Evolutionary conservation across 23 tunicate species (phyloP).

Genomic region (Pegea sp.): DNA sequence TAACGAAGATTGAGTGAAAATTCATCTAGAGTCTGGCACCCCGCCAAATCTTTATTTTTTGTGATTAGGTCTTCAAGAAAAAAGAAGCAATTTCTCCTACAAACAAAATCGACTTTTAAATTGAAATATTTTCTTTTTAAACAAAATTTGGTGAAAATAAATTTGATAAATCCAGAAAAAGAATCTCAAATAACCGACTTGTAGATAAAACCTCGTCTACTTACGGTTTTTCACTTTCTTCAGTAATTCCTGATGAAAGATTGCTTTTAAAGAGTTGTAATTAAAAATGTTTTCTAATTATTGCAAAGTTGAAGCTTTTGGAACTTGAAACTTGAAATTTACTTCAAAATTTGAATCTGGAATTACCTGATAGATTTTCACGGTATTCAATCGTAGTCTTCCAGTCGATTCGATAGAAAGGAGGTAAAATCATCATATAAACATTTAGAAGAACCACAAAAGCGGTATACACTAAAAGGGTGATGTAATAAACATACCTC

Average conservation of each 20-base stretch:
- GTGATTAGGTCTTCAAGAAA: not conserved
- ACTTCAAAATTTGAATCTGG: not conserved
- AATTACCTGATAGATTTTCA: not conserved
- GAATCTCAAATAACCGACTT: too few species aligned
- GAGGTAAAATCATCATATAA: constrained; percentile 71
- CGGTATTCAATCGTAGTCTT: constrained; percentile 10
- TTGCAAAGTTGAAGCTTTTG: too few species aligned
- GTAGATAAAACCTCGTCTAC: too few species aligned
- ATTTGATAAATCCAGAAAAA: too few species aligned
- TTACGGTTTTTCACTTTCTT: too few species aligned
- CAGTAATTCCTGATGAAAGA: too few species aligned
- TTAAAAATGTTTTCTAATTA: too few species aligned
- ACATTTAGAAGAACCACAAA: constrained; percentile 50
- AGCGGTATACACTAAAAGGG: constrained; percentile 28
- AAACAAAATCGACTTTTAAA: too few species aligned
- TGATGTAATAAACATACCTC: constrained; percentile 68
- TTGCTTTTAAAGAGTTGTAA: too few species aligned
- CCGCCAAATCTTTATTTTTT: too few species aligned
- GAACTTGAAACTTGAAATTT: not conserved
- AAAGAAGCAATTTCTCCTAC: not conserved
- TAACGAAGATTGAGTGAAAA: constrained; percentile 14
- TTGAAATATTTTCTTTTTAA: too few species aligned
- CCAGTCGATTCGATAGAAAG: constrained; percentile 70
- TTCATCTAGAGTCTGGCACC: constrained; percentile 22
- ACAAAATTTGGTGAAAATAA: too few species aligned